Evolutionary conservation across 2,113 vertebrate species (phyloP).

Genomic region (Lasiurus cinereus): DNA sequence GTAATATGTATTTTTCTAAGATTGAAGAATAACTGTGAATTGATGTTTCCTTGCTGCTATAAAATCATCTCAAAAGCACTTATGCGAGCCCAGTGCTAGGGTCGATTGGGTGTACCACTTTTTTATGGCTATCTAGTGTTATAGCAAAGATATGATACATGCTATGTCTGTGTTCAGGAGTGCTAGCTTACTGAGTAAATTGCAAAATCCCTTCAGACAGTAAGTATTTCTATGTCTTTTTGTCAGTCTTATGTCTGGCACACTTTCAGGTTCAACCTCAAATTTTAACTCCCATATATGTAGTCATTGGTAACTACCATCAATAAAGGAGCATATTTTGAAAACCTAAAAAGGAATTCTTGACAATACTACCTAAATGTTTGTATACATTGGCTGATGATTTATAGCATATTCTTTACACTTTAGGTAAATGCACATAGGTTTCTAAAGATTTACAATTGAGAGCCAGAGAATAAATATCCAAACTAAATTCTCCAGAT

Average conservation of each 20-base stretch:
- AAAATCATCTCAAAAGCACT: background rate
- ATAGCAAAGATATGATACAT: background rate
- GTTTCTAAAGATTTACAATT: background rate
- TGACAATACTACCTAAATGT: background rate
- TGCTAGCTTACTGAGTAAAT: background rate
- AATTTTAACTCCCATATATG: background rate
- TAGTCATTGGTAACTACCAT: background rate
- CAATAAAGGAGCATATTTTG: background rate
- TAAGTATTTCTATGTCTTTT: background rate
- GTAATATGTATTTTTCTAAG: background rate
- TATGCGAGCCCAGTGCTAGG: background rate
- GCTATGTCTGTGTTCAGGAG: background rate
- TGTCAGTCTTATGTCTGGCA: background rate
- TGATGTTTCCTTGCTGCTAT: background rate
- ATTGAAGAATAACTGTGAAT: background rate
- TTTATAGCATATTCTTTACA: background rate
- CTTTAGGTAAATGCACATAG: background rate
- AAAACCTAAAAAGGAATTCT: background rate
- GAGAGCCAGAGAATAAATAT: conserved; percentile 21
- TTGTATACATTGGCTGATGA: background rate
- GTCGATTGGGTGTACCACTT: background rate
- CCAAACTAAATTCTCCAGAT: conserved; percentile 19
- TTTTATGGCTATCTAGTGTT: background rate
- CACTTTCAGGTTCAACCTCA: conserved; percentile 28
- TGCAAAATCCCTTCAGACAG: background rate